These are phyloP conservation scores for Andricus grossulariae DNA, from an alignment of 1,140 invertebrate genomes.

Conservation along the genomic window DNA sequence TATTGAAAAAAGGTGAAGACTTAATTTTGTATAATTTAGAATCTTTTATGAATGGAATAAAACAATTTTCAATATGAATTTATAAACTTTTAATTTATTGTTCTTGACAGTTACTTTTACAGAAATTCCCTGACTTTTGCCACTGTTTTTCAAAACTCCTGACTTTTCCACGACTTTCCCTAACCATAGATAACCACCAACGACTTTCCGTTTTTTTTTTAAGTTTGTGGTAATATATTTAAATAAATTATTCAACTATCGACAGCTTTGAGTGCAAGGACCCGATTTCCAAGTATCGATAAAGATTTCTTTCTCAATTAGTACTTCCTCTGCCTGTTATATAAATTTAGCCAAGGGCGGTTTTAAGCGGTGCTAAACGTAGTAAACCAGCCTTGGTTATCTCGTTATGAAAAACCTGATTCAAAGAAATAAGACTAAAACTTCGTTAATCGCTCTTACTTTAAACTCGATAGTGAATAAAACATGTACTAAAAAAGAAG, in stretches of 20 bases:
- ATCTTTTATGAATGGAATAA: no score
- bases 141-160: no score
- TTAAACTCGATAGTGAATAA: slow-evolving; percentile 17
- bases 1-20: no score
- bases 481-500: not conserved
- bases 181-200: no score
- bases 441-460: slow-evolving; percentile 21
- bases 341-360: slow-evolving; percentile 22
- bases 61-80: no score
- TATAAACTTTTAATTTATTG: no score
- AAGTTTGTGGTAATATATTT: not conserved
- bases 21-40: no score
- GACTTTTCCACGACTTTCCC: no score
- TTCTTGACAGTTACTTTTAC: no score
- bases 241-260: not conserved
- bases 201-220: no score
- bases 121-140: no score
- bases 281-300: slow-evolving; percentile 15
- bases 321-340: slow-evolving; percentile 19
- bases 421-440: slow-evolving; percentile 22
- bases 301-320: slow-evolving; percentile 32
- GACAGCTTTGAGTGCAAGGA: slow-evolving; percentile 2
- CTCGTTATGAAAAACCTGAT: slow-evolving; percentile 31
- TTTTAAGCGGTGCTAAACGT: slow-evolving; percentile 17
- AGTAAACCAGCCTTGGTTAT: slow-evolving; percentile 20